Conservation (phyloP, 1,140 invertebrate genomes). For the Drosophila funebris region DNA sequence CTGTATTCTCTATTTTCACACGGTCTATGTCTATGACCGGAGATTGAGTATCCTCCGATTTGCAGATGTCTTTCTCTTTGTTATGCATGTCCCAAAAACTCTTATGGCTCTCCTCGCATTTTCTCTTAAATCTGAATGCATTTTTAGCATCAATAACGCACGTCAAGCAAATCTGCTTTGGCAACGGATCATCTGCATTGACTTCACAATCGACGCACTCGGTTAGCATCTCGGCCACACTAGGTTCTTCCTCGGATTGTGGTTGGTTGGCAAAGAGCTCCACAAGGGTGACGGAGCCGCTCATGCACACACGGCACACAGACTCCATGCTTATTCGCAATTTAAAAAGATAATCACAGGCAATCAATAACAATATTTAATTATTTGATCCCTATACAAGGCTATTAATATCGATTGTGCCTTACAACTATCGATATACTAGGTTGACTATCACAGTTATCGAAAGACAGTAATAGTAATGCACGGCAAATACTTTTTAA, state of each 20-base stretch:
- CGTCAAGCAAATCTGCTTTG: constrained; percentile 14
- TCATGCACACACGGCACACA: constrained; percentile 14
- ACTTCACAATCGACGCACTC: constrained; percentile 3
- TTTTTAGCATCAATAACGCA: constrained; percentile 2
- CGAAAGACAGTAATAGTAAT: too few relatives aligned
- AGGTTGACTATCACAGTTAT: too few relatives aligned
- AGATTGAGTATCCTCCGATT: not conserved
- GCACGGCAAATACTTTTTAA: too few relatives aligned
- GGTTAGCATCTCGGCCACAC: constrained; percentile 4
- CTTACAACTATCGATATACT: too few relatives aligned
- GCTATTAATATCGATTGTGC: too few relatives aligned
- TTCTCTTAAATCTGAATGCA: constrained; percentile 15
- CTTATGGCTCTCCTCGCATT: constrained; percentile 10
- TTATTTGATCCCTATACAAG: too few relatives aligned
- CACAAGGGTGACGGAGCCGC: constrained; percentile 3
- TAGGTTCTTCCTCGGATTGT: not conserved
- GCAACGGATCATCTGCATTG: constrained; percentile 2
- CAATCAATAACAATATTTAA: too few relatives aligned
- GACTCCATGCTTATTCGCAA: not conserved
- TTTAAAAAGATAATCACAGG: not conserved
- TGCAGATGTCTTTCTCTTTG: not conserved
- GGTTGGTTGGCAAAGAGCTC: not conserved
- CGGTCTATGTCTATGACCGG: too few relatives aligned
- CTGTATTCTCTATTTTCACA: not conserved
- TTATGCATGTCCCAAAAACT: not conserved